Evolutionary conservation across 2,113 vertebrate genomes (phyloP), one percentile per base, ranked within the genome.

Genomic region (Osmerus mordax): DNA sequence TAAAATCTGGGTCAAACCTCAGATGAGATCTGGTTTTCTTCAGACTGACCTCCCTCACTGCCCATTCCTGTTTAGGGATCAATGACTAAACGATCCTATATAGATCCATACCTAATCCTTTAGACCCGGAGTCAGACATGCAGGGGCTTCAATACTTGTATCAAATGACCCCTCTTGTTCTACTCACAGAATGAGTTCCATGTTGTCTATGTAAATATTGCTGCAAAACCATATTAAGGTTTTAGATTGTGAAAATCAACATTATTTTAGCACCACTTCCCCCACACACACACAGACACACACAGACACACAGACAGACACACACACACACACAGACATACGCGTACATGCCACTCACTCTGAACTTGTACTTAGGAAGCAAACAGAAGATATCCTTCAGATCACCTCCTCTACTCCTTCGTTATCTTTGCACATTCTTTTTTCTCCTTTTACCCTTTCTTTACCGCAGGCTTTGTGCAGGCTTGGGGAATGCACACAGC

Each of bases 401-500:
- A 59, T 29, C 11, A 4, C 15, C 54, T n/a, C 15, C 23, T 58
- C 3, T 23, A 23, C n/a, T 69, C 67, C 56, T 53, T 36, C 23
- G 32, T 25, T 60, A 55, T 70, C 4, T 47, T 16, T 70, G n/a
- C 41, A 14, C 14, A 16, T 32, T 41, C 36, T 41, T 8, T 5
- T 32, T 32, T 32, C 29, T 32, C 2, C 41, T 14, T 67, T 21
- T 23, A 28, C 53, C n/a, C 52, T 23, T 11, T 69, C 28, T 9
- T 29, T 14, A 51, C 52, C 69, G 56, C 64, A 75, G 61, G 51
- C 11, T 18, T 12, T 65, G 16, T 21, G 55, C 28, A 52, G 65
- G 63, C 51, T 9, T 19, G 29, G 65, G 70, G 21, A 64, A 71
- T 59, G 67, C 53, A 65, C 64, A 65, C 36, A 54, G 11, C 11